Evolutionary conservation across 1,140 invertebrate species (phyloP).

Genomic region (Drosophila subobscura): DNA sequence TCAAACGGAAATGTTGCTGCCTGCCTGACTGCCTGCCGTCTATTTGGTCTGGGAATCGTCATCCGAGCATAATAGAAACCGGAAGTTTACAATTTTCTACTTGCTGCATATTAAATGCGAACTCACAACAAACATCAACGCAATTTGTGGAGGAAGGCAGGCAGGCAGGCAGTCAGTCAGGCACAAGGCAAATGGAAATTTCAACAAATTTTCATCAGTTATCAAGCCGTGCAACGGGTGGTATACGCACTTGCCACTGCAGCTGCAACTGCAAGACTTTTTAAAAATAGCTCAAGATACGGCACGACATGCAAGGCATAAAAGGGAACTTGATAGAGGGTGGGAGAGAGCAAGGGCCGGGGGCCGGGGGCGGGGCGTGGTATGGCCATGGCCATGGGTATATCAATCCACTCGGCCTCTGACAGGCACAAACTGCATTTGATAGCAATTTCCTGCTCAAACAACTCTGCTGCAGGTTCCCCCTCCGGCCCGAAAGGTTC

Average conservation of each 20-base stretch:
- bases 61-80: slow-evolving; percentile 68
- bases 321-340: background rate
- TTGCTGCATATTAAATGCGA: slow-evolving; percentile 69
- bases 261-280: slow-evolving; percentile 29
- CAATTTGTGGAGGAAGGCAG: slow-evolving; percentile 26
- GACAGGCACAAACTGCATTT: slow-evolving; percentile 60
- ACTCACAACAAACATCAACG: slow-evolving; percentile 16
- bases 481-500: background rate
- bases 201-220: slow-evolving; percentile 3
- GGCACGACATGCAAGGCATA: background rate
- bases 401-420: slow-evolving; percentile 18
- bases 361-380: background rate
- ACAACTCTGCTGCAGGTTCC: slow-evolving; percentile 6
- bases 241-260: slow-evolving; percentile 52
- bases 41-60: slow-evolving; percentile 69
- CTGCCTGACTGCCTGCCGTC: slow-evolving; percentile 12
- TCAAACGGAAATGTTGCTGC: slow-evolving; percentile 65
- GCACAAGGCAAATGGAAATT: too few species aligned
- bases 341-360: background rate
- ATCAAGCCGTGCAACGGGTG: slow-evolving; percentile 48
- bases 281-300: slow-evolving; percentile 50
- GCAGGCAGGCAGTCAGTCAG: slow-evolving; percentile 1
- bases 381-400: slow-evolving; percentile 20
- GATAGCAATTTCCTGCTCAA: slow-evolving; percentile 66
- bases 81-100: slow-evolving; percentile 79